phyloP scores from a whole-genome alignment of 1,140 invertebrate species.

The Drosophila nannoptera region DNA sequence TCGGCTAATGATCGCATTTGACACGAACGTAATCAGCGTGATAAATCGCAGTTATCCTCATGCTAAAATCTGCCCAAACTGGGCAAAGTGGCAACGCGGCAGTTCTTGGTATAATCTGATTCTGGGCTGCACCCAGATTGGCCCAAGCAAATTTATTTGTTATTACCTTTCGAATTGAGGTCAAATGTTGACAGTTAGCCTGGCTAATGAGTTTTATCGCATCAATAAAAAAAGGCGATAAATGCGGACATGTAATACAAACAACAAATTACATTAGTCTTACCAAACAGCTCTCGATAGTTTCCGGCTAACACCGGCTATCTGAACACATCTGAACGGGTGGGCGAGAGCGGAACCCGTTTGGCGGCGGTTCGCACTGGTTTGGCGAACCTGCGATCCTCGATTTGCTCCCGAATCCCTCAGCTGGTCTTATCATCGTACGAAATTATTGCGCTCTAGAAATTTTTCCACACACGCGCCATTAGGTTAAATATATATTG shows the following conservation, averaged over 20 bases:
- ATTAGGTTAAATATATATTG: slow-evolving; percentile 1
- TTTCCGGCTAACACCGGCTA: slow-evolving; percentile 1
- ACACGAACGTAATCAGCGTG: too few species aligned
- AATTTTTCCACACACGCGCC: slow-evolving; percentile 28
- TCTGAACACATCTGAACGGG: not conserved
- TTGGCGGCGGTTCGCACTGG: slow-evolving; percentile 9
- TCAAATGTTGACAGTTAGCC: slow-evolving; percentile 57
- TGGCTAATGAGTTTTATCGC: slow-evolving; percentile 55
- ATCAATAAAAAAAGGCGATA: slow-evolving; percentile 62
- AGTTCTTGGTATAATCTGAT: slow-evolving; percentile 6
- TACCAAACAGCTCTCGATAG: slow-evolving; percentile 7
- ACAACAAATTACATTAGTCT: slow-evolving; percentile 69
- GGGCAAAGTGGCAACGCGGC: not conserved
- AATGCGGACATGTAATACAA: slow-evolving; percentile 62
- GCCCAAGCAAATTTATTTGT: slow-evolving; percentile 63
- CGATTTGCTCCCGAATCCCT: not conserved
- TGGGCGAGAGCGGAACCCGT: not conserved
- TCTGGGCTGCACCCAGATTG: slow-evolving; percentile 6
- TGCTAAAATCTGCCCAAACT: not conserved
- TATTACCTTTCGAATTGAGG: slow-evolving; percentile 50
- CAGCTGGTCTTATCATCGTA: slow-evolving; percentile 10
- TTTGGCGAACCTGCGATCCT: slow-evolving; percentile 23
- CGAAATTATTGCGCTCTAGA: slow-evolving; percentile 4
- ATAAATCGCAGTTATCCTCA: not conserved
- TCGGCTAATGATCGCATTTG: too few species aligned